phyloP scores from a whole-genome alignment of 2,888 invertebrate genomes.

The Habrosyne pyritoides region DNA sequence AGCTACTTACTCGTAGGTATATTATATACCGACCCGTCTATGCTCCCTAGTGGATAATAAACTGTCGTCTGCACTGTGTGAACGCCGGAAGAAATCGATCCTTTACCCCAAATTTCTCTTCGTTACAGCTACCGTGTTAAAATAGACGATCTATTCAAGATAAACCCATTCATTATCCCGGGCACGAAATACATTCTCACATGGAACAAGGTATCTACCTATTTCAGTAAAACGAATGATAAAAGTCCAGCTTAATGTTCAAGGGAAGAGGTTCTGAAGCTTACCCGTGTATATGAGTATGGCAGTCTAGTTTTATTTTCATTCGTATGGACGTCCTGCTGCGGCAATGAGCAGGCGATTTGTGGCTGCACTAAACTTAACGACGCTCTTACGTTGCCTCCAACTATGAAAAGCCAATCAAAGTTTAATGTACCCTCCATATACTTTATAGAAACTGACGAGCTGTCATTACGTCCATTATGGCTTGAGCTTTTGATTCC shows the following conservation, averaged over 20 bases:
- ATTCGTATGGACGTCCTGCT: conserved; percentile 43
- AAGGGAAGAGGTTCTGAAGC: conserved; percentile 38
- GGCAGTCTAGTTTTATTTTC: conserved; percentile 47
- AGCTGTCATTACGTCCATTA: conserved; percentile 22
- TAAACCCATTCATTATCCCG: conserved; percentile 39
- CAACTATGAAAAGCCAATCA: conserved; percentile 74
- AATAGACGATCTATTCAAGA: conserved; percentile 39
- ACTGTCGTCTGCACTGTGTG: conserved; percentile 25
- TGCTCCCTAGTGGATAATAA: conserved; percentile 4
- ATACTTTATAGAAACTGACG: conserved; percentile 48
- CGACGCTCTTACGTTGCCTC: conserved; percentile 55
- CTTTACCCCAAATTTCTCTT: conserved; percentile 30
- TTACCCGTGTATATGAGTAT: conserved; percentile 27
- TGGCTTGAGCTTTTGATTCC: background rate
- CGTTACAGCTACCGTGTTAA: conserved; percentile 28
- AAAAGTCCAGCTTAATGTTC: conserved; percentile 52
- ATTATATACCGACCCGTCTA: background rate
- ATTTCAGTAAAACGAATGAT: conserved; percentile 43
- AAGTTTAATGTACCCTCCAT: conserved; percentile 62
- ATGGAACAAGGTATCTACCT: conserved; percentile 21
- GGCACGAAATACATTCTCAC: conserved; percentile 33
- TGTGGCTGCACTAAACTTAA: conserved; percentile 69
- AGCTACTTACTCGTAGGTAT: background rate
- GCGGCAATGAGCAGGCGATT: conserved; percentile 59
- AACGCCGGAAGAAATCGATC: conserved; percentile 28